Evolutionary conservation across 2,888 invertebrate species (phyloP), one percentile per base, ranked within the genome.

Genomic region (Trissonchulus sp.): DNA sequence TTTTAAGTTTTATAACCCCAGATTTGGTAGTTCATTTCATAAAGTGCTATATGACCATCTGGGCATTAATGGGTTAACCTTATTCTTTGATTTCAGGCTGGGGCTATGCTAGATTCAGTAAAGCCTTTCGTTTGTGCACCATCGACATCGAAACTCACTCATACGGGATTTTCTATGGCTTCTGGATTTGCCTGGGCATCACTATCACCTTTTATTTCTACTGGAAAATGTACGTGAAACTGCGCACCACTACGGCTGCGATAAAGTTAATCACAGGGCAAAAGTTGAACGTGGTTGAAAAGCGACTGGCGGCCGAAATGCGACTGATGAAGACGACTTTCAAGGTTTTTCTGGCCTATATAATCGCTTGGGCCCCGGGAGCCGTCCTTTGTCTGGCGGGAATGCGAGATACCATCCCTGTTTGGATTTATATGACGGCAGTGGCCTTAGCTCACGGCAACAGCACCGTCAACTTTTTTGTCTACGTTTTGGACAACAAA

Each of bases 341-440:
- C 28, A 72, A 72, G 37, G 36, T 72, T 36, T 72, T 38, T 38
- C 28, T 72, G 3, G 31, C 33, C 28, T 72, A 37, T 38, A n/a
- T 72, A 38, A 72, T 72, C 33, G 31, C 36, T 72, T 72, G 72
- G 72, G 48, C 48, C 3, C 72, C 72, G 28, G 48, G 35, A 3
- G 48, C 36, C 3, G n/a, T 72, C 18, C 2, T 72, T 2, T 35
- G 31, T 38, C 31, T 72, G n/a, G 31, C 48, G 3, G 37, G 28
- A 15, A 3, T 35, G 3, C 3, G 31, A 8, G 31, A 30, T 34
- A 30, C 8, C 33, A 30, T 38, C 3, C 72, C 72, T 2, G 8
- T 35, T 38, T 28, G 38, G 8, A n/a, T 38, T 36, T 72, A 72
- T 38, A 18, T 72, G 48, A 35, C 8, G 3, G 28, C 72, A 15